These are phyloP conservation scores for Pterois miles DNA, from an alignment of 2,797 vertebrate genomes.

Conservation along the genomic window DNA sequence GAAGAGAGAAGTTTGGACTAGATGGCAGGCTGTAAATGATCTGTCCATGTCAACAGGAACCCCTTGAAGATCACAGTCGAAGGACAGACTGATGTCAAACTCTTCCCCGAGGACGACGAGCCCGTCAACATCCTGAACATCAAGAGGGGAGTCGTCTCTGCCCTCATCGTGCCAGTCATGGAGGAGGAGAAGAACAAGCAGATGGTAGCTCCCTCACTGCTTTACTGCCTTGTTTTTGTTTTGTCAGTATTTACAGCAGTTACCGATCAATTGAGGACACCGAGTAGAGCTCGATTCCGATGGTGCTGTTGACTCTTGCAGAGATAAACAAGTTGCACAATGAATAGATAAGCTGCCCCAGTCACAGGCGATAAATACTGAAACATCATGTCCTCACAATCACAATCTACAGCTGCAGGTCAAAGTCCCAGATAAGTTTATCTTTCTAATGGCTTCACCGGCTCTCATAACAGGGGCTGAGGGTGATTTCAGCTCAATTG, in stretches of 20 bases:
- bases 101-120: conserved; percentile 89
- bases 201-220: conserved; percentile 66
- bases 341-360: conserved; percentile 68
- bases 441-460: conserved; percentile 61
- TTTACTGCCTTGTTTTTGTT: conserved; percentile 11
- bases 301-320: conserved; percentile 32
- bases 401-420: conserved; percentile 46
- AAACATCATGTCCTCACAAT: conserved; percentile 57
- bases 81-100: conserved; percentile 76
- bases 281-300: conserved; percentile 11
- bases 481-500: conserved; percentile 49
- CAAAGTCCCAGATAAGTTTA: conserved; percentile 80
- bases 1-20: not conserved
- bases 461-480: conserved; percentile 28
- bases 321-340: conserved; percentile 73
- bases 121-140: conserved; percentile 89
- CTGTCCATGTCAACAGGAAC: conserved; percentile 67
- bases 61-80: conserved; percentile 76
- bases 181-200: conserved; percentile 72
- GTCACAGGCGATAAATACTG: conserved; percentile 59
- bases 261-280: conserved; percentile 28
- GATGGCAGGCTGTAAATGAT: conserved; percentile 26
- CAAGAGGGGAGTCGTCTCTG: conserved; percentile 93
- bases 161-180: conserved; percentile 88
- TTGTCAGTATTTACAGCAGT: conserved; percentile 1